Conservation (phyloP, 2,113 vertebrate species). For the Mobula birostris region DNA sequence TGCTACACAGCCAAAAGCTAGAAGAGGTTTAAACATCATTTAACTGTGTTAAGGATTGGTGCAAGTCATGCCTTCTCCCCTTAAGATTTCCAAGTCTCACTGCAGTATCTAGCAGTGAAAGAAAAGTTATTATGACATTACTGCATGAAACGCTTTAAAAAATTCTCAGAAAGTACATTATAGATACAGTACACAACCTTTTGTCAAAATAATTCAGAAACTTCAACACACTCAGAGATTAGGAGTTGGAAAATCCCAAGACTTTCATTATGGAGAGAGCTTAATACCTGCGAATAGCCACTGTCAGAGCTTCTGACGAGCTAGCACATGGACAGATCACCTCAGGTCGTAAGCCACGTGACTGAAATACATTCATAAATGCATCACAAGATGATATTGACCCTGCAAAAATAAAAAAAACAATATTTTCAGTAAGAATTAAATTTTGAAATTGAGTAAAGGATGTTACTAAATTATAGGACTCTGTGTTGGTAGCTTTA, state of each 20-base stretch:
- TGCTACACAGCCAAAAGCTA: neutral
- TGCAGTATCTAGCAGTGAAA: neutral
- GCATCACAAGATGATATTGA: slow-evolving; percentile 95
- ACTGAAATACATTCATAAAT: slow-evolving; percentile 91
- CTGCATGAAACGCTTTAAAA: neutral
- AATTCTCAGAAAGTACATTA: neutral
- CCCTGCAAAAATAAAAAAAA: slow-evolving; percentile 57
- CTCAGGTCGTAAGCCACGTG: slow-evolving; percentile 82
- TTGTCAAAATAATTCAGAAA: neutral
- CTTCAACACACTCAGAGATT: neutral
- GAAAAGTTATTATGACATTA: neutral
- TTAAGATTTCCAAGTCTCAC: neutral
- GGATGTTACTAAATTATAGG: neutral
- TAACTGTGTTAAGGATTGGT: neutral
- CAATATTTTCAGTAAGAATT: neutral
- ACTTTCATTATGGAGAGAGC: neutral
- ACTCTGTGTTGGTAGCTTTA: neutral
- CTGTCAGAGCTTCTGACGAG: slow-evolving; percentile 83
- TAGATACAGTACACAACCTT: neutral
- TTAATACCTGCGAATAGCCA: slow-evolving; percentile 82
- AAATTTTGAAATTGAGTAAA: neutral
- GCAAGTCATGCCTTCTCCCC: neutral
- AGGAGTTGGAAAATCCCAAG: neutral
- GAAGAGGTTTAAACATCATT: neutral
- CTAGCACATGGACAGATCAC: slow-evolving; percentile 91